Evolutionary conservation across 2,113 vertebrate species (phyloP).

Genomic region (Pseudois nayaur): DNA sequence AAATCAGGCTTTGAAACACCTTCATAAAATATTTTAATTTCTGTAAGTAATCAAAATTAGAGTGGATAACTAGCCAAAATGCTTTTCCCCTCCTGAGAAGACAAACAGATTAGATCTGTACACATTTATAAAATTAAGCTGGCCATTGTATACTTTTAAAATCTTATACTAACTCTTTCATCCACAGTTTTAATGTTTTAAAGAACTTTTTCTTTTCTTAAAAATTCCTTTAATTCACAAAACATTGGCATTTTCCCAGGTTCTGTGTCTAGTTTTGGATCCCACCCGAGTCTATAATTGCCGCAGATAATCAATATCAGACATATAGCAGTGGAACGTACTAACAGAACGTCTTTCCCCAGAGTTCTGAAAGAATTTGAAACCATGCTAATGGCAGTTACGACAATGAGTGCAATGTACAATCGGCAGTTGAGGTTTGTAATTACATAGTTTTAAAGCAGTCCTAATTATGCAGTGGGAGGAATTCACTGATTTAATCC

Average conservation of each 20-base stretch:
- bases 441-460: constrained; percentile 55
- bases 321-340: not conserved
- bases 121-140: not conserved
- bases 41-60: not conserved
- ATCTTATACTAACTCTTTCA: not conserved
- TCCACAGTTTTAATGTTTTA: not conserved
- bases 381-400: constrained; percentile 6
- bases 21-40: not conserved
- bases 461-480: constrained; percentile 48
- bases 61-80: not conserved
- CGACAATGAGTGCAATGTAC: not conserved
- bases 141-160: not conserved
- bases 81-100: not conserved
- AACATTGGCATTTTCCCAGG: not conserved
- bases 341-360: not conserved
- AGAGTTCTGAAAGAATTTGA: constrained; percentile 23
- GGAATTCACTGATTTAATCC: constrained; percentile 56
- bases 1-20: not conserved
- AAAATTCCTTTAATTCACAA: constrained; percentile 8
- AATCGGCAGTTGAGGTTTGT: constrained; percentile 48
- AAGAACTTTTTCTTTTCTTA: not conserved
- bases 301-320: constrained; percentile 8
- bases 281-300: not conserved
- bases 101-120: not conserved
- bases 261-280: not conserved